Percentiles rank a stretch among this genome's conserved stretches.
phyloP scores from a whole-genome alignment of 2,888 invertebrate genomes.

The Eremobia ochroleuca region DNA sequence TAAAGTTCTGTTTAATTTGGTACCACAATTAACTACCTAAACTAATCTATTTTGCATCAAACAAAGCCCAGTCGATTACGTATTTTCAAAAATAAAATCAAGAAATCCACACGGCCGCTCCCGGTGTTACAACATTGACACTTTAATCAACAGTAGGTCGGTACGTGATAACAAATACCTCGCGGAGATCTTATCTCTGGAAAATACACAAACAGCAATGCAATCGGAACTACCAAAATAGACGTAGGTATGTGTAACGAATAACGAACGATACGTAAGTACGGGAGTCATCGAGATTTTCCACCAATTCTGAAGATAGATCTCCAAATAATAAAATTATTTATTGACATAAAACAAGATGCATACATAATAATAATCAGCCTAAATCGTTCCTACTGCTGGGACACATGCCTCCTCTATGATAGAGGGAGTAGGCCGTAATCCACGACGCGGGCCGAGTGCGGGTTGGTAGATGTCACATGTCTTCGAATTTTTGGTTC shows the following conservation, averaged over 20 bases:
- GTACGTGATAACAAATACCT: slow-evolving; percentile 47
- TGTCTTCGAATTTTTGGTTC: no score
- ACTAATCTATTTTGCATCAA: neutral
- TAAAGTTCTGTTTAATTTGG: neutral
- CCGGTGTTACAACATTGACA: slow-evolving; percentile 52
- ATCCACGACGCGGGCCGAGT: no score
- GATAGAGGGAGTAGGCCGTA: no score
- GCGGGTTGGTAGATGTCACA: no score
- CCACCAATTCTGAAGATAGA: neutral
- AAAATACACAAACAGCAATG: slow-evolving; percentile 18
- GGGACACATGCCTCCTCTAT: no score
- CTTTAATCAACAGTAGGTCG: slow-evolving; percentile 44
- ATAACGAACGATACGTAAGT: neutral
- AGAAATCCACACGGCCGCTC: slow-evolving; percentile 24
- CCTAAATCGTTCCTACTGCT: no score
- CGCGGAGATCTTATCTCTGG: slow-evolving; percentile 52
- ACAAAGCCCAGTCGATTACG: neutral
- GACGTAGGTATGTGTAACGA: neutral
- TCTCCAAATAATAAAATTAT: neutral
- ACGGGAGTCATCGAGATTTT: neutral
- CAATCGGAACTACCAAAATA: slow-evolving; percentile 7
- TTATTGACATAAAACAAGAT: no score
- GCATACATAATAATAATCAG: no score
- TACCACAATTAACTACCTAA: no score
- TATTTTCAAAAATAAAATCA: neutral